These are phyloP conservation scores for Pecten maximus DNA, from an alignment of 2,888 invertebrate species.

Conservation along the genomic window DNA sequence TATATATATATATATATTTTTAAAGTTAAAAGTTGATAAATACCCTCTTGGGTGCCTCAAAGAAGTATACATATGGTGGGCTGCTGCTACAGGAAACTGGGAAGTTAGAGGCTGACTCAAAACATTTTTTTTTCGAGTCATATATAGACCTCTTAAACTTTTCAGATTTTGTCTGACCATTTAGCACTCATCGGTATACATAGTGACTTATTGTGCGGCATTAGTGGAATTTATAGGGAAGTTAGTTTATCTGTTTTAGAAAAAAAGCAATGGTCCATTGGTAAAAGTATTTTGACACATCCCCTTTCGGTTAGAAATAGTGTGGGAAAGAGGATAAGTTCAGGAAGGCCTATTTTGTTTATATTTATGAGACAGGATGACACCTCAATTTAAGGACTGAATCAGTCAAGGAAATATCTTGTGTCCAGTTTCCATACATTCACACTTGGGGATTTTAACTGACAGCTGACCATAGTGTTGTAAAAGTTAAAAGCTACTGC, in stretches of 20 bases:
- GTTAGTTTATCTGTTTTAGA: not conserved
- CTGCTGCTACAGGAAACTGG: conserved; percentile 17
- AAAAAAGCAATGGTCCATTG: not conserved
- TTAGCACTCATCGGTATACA: not conserved
- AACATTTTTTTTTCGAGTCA: not conserved
- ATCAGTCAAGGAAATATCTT: not conserved
- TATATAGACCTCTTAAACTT: not conserved
- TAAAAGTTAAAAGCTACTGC: not conserved
- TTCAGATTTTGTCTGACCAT: not conserved
- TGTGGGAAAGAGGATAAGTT: conserved; percentile 10
- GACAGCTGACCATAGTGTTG: not conserved
- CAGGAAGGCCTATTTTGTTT: conserved; percentile 4
- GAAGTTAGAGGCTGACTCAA: not conserved
- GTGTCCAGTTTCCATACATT: not conserved
- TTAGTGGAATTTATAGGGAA: not conserved
- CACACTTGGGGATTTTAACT: not conserved
- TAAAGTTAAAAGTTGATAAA: not conserved
- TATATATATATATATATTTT: not conserved
- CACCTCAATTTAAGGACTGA: not conserved
- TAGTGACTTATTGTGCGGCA: not conserved
- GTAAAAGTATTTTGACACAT: not conserved
- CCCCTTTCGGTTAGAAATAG: not conserved
- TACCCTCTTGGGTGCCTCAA: not conserved
- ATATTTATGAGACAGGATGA: conserved; percentile 6
- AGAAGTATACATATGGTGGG: not conserved